Evolutionary conservation across 1,140 invertebrate genomes (phyloP).

Genomic region (Drosophila sechellia): DNA sequence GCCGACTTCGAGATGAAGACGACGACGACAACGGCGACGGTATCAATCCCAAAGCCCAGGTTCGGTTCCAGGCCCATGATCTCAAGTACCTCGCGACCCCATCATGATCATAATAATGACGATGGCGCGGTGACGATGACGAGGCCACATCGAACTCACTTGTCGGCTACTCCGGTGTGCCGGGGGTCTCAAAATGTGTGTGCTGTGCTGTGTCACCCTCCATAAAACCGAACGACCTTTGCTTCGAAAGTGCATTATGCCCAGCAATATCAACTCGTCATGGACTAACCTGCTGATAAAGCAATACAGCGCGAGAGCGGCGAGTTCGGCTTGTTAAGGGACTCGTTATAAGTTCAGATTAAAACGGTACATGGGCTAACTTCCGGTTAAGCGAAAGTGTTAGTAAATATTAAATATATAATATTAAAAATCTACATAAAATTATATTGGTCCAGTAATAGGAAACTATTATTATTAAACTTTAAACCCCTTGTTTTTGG

Average conservation of each 20-base stretch:
- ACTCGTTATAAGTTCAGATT: neutral
- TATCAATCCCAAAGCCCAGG: slow-evolving; percentile 29
- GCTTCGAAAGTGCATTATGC: slow-evolving; percentile 34
- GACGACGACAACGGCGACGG: slow-evolving; percentile 22
- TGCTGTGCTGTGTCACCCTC: slow-evolving; percentile 42
- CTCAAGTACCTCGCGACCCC: slow-evolving; percentile 54
- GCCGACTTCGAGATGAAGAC: slow-evolving; percentile 25
- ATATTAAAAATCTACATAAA: no score
- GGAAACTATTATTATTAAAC: no score
- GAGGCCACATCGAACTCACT: slow-evolving; percentile 54
- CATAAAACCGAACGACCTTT: slow-evolving; percentile 47
- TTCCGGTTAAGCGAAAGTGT: neutral
- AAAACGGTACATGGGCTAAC: neutral
- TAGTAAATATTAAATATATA: no score
- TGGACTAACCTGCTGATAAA: slow-evolving; percentile 31
- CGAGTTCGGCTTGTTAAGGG: neutral
- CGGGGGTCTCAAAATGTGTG: neutral
- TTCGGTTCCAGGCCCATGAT: slow-evolving; percentile 20
- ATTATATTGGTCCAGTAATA: no score
- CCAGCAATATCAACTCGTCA: slow-evolving; percentile 30
- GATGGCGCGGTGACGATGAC: slow-evolving; percentile 30
- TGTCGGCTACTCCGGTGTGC: slow-evolving; percentile 16
- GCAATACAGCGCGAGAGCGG: neutral
- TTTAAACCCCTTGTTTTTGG: no score
- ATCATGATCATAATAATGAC: slow-evolving; percentile 37